phyloP scores from a whole-genome alignment of 2,113 vertebrate genomes.

The Sphyrna mokarran region DNA sequence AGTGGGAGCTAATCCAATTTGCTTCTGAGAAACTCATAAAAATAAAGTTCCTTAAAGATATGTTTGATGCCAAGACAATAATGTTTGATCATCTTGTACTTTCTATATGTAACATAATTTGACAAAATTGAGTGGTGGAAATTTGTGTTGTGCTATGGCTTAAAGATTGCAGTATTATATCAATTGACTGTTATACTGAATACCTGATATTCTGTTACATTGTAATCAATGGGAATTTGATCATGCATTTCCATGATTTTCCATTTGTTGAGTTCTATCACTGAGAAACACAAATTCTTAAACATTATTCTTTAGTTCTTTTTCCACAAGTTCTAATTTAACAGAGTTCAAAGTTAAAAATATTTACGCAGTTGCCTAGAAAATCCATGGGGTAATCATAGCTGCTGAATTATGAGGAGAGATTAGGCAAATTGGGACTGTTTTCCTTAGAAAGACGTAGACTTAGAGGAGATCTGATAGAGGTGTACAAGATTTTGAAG shows the following conservation, averaged over 20 bases:
- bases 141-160: too few species aligned
- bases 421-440: too few species aligned
- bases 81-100: background rate
- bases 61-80: background rate
- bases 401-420: too few species aligned
- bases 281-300: background rate
- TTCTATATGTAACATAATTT: background rate
- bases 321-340: too few species aligned
- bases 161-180: too few species aligned
- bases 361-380: background rate
- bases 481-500: too few species aligned
- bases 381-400: background rate
- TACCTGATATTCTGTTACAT: too few species aligned
- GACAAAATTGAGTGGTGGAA: background rate
- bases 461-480: too few species aligned
- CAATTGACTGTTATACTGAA: too few species aligned
- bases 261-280: background rate
- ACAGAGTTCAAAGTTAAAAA: background rate
- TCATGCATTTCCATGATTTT: background rate
- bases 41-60: background rate
- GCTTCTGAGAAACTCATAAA: background rate
- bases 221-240: background rate
- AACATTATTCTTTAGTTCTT: background rate
- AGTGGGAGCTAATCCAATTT: background rate
- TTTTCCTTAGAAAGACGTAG: too few species aligned